Conservation (phyloP, 2,113 vertebrate species). For the Phalacrocorax brasilianus region DNA sequence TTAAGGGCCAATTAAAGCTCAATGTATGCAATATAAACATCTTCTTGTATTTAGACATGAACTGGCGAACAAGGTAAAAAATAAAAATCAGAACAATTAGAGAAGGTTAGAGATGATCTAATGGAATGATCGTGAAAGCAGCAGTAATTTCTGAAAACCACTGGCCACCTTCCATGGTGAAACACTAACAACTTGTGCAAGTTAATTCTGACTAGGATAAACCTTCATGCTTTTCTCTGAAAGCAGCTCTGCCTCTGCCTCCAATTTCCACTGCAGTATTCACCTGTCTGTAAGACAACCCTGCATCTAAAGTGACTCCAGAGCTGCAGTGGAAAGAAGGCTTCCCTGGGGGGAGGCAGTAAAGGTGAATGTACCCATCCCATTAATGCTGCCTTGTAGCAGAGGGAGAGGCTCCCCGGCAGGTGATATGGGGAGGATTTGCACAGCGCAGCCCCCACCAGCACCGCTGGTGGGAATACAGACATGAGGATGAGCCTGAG, state of each 20-base stretch:
- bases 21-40: conserved; percentile 87
- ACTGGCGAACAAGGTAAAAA: conserved; percentile 77
- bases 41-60: conserved; percentile 84
- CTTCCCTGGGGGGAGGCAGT: not conserved
- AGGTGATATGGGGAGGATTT: not conserved
- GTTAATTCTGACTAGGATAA: not conserved
- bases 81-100: conserved; percentile 78
- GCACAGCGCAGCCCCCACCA: not conserved
- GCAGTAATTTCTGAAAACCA: conserved; percentile 54
- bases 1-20: conserved; percentile 86
- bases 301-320: not conserved
- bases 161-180: not conserved
- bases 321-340: not conserved
- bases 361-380: not conserved
- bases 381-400: not conserved
- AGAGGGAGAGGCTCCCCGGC: not conserved
- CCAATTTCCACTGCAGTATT: conserved; percentile 35
- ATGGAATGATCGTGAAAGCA: conserved; percentile 58
- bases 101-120: conserved; percentile 64
- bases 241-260: conserved; percentile 58
- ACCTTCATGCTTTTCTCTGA: conserved; percentile 26
- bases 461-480: not conserved
- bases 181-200: conserved; percentile 11
- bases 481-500: not conserved
- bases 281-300: not conserved